Conservation (phyloP, 1,140 invertebrate species). For the Trialeurodes vaporariorum region DNA sequence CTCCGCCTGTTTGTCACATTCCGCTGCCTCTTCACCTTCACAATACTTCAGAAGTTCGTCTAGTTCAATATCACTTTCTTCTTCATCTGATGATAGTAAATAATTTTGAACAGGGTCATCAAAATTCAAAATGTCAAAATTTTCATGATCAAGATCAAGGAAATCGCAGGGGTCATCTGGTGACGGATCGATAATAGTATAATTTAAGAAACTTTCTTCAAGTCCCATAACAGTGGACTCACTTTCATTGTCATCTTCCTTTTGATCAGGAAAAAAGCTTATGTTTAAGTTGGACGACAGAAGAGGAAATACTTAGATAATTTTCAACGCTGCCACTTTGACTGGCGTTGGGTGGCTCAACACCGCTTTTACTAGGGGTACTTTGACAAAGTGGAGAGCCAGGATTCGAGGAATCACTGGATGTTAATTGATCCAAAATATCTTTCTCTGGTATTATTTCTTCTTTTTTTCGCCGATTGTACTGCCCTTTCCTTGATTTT, state of each 20-base stretch:
- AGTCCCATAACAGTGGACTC: background rate
- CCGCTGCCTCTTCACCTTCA: background rate
- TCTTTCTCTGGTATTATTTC: too few species aligned
- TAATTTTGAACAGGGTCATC: background rate
- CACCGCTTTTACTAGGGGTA: too few species aligned
- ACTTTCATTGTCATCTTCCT: background rate
- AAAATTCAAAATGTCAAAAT: background rate
- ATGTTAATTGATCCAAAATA: too few species aligned
- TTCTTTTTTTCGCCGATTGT: too few species aligned
- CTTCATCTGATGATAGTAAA: background rate
- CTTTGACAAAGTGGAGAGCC: too few species aligned
- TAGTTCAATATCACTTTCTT: background rate
- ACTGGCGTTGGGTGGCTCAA: too few species aligned
- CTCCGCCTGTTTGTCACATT: background rate
- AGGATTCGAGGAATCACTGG: too few species aligned
- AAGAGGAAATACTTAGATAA: too few species aligned
- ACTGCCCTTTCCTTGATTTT: too few species aligned
- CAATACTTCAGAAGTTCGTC: background rate
- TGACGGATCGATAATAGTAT: background rate
- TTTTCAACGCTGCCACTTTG: too few species aligned
- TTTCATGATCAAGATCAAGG: background rate
- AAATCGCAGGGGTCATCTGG: background rate
- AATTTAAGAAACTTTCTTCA: background rate
- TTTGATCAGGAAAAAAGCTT: background rate
- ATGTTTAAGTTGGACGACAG: background rate